A percentile compares a stretch with the other conserved stretches of the same genome.
Conservation (phyloP, 1,140 invertebrate species). For the Pseudomyrmex cubaensis region DNA sequence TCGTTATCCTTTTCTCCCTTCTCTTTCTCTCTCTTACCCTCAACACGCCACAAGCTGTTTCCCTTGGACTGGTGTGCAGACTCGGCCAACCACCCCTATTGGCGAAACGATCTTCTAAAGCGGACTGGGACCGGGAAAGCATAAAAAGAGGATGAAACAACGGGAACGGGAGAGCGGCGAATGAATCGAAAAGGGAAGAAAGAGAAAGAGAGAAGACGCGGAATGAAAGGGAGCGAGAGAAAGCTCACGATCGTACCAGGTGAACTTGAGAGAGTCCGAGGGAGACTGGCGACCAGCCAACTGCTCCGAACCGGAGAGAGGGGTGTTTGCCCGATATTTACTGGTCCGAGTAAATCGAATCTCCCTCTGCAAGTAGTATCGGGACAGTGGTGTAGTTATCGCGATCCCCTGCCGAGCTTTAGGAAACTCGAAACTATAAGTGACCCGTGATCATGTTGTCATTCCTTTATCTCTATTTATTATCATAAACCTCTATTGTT, state of each 20-base stretch:
- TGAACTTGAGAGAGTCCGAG: conserved; percentile 73
- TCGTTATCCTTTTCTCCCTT: conserved; percentile 53
- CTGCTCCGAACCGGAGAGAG: conserved; percentile 7
- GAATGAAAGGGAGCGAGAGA: conserved; percentile 29
- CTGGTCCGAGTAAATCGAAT: conserved; percentile 60
- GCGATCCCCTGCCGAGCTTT: neutral
- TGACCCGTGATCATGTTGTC: neutral
- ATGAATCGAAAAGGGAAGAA: neutral
- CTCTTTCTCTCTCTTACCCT: conserved; percentile 1
- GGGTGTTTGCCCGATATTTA: conserved; percentile 73
- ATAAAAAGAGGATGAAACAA: conserved; percentile 61
- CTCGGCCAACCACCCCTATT: conserved; percentile 72
- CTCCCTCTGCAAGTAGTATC: conserved; percentile 19
- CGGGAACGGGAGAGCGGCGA: conserved; percentile 27
- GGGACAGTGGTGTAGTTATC: conserved; percentile 13
- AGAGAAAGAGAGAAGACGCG: neutral
- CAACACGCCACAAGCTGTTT: conserved; percentile 61
- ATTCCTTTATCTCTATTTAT: neutral
- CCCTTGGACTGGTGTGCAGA: conserved; percentile 51
- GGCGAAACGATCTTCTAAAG: conserved; percentile 67
- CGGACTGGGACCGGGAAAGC: conserved; percentile 48
- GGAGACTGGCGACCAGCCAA: conserved; percentile 68
- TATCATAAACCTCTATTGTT: neutral
- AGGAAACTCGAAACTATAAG: neutral
- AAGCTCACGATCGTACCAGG: conserved; percentile 66